Evolutionary conservation across 2,797 vertebrate genomes (phyloP).

Genomic region (Liparis tanakae): DNA sequence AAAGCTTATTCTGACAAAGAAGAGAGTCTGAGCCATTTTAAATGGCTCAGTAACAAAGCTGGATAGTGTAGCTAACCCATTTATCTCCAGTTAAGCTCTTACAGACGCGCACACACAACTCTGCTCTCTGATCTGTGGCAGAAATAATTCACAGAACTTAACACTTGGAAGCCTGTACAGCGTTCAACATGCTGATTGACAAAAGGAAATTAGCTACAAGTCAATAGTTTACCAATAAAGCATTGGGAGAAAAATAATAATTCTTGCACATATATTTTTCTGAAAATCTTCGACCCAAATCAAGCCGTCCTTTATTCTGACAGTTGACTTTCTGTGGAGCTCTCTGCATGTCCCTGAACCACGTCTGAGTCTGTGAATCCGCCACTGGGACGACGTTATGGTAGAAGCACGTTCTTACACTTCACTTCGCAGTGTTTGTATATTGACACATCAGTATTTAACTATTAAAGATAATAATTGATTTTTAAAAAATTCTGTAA

Average conservation of each 20-base stretch:
- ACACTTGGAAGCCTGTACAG: conserved; percentile 58
- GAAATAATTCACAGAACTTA: conserved; percentile 66
- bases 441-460: neutral
- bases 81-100: conserved; percentile 55
- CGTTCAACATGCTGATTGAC: conserved; percentile 42
- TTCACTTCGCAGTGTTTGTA: neutral
- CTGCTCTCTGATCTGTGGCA: conserved; percentile 54
- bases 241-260: neutral
- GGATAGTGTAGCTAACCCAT: conserved; percentile 53
- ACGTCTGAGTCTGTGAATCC: too few species aligned
- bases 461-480: neutral
- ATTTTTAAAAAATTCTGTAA: neutral
- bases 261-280: neutral
- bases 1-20: conserved; percentile 47
- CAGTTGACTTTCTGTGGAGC: neutral
- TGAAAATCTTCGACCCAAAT: neutral
- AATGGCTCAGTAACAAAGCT: conserved; percentile 48
- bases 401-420: neutral
- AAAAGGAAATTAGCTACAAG: conserved; percentile 26
- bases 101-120: conserved; percentile 42
- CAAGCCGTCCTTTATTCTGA: conserved; percentile 13
- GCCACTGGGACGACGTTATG: neutral
- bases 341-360: too few species aligned
- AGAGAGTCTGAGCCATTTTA: conserved; percentile 26
- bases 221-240: conserved; percentile 38